Percentiles rank a stretch among this genome's conserved stretches.
Evolutionary conservation across 2,797 vertebrate genomes (phyloP).

Genomic region (Merluccius polli): DNA sequence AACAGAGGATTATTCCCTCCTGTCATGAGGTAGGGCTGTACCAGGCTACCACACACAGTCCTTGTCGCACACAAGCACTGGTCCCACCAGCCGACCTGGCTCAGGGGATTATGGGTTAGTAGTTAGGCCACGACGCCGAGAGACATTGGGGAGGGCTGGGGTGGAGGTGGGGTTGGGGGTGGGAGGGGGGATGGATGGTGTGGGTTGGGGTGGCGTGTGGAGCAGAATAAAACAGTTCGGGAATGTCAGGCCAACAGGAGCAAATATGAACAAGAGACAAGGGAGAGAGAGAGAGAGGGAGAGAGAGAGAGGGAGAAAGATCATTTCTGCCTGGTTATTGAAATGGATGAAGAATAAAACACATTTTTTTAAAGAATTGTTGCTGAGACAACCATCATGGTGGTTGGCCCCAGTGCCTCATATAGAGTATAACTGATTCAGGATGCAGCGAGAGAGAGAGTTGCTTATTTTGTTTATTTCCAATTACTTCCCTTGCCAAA

Average conservation of each 20-base stretch:
- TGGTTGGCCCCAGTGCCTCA: too few species aligned
- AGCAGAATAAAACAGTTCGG: not conserved
- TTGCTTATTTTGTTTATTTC: too few species aligned
- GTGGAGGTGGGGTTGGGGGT: not conserved
- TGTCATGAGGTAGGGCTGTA: constrained; percentile 83
- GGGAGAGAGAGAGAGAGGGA: not conserved
- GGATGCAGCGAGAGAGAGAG: not conserved
- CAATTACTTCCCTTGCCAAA: too few species aligned
- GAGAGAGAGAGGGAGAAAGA: not conserved
- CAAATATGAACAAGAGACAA: not conserved
- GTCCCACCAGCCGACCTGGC: constrained; percentile 62
- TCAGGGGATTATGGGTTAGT: constrained; percentile 67
- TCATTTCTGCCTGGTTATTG: not conserved
- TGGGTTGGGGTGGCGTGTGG: not conserved
- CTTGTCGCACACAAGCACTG: constrained; percentile 76
- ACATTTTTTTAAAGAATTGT: too few species aligned
- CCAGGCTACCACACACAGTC: constrained; percentile 79
- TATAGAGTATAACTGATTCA: too few species aligned
- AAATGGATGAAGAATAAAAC: not conserved
- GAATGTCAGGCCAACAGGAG: not conserved
- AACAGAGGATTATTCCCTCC: constrained; percentile 74
- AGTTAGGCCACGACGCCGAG: constrained; percentile 45
- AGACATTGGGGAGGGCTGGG: not conserved
- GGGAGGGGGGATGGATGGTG: not conserved
- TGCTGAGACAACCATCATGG: too few species aligned